Conservation (phyloP, 1,140 invertebrate species). For the Physella acuta region DNA sequence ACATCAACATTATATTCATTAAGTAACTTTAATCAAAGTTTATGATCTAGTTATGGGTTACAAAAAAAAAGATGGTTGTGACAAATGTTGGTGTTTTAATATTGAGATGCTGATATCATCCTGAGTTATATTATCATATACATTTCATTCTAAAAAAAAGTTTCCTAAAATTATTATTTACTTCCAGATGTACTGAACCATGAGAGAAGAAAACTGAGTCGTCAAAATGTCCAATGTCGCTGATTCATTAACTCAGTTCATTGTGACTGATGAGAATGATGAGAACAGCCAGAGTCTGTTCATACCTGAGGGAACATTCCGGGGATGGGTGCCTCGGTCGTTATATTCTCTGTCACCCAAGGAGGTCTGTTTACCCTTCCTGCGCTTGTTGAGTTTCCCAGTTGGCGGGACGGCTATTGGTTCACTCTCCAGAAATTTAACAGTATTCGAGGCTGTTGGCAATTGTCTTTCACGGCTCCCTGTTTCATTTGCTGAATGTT, state of each 20-base stretch:
- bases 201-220: too few species aligned
- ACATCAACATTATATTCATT: too few species aligned
- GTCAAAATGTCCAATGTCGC: slow-evolving; percentile 37
- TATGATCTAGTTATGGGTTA: too few species aligned
- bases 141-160: too few species aligned
- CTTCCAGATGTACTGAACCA: too few species aligned
- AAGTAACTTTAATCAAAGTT: too few species aligned
- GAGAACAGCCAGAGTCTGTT: slow-evolving; percentile 30
- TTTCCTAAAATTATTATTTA: too few species aligned
- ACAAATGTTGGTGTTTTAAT: too few species aligned
- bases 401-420: slow-evolving; percentile 48
- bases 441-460: slow-evolving; percentile 44
- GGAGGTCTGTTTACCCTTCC: slow-evolving; percentile 45
- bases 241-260: slow-evolving; percentile 38
- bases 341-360: slow-evolving; percentile 44
- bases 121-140: too few species aligned
- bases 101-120: too few species aligned
- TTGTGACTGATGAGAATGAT: slow-evolving; percentile 32
- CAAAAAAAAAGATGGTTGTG: too few species aligned
- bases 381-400: slow-evolving; percentile 50
- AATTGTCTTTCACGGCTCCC: slow-evolving; percentile 47
- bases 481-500: slow-evolving; percentile 45
- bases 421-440: slow-evolving; percentile 37
- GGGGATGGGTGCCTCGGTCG: slow-evolving; percentile 49
- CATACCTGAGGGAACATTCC: slow-evolving; percentile 52